These are phyloP conservation scores for Netelia fuscicornis DNA, from an alignment of 2,888 invertebrate species.

Conservation along the genomic window DNA sequence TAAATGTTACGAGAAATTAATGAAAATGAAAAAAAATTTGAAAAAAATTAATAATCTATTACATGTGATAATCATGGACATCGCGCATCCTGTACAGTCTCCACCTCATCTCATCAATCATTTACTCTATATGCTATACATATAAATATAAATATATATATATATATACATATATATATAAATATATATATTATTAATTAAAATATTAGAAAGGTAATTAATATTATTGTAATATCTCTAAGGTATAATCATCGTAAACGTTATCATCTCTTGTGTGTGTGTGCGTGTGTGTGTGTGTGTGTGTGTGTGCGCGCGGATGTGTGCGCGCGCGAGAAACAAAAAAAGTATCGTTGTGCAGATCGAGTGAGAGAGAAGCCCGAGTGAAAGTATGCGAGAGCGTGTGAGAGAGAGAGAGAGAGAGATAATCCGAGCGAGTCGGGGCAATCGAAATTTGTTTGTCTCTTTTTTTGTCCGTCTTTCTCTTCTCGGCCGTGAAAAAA, in stretches of 20 bases:
- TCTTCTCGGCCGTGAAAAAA: constrained; percentile 46
- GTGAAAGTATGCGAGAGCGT: constrained; percentile 33
- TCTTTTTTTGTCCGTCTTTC: constrained; percentile 28
- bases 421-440: constrained; percentile 77
- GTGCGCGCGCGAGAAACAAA: constrained; percentile 38
- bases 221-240: constrained; percentile 83
- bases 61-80: constrained; percentile 88
- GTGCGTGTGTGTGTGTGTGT: constrained; percentile 67
- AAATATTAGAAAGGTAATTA: constrained; percentile 78
- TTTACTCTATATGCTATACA: constrained; percentile 83
- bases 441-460: constrained; percentile 74
- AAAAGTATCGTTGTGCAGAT: constrained; percentile 70
- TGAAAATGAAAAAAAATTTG: constrained; percentile 70
- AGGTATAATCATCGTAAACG: constrained; percentile 72
- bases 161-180: constrained; percentile 21
- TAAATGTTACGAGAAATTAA: constrained; percentile 68
- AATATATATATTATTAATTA: constrained; percentile 63
- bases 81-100: constrained; percentile 87
- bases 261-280: constrained; percentile 75
- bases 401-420: constrained; percentile 64
- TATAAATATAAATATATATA: constrained; percentile 47
- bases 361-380: constrained; percentile 51
- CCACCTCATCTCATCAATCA: constrained; percentile 89
- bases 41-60: constrained; percentile 88
- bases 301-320: constrained; percentile 46